Conservation (phyloP, 35 echinoderm and acorn worm genomes). For the Apostichopus californicus region DNA sequence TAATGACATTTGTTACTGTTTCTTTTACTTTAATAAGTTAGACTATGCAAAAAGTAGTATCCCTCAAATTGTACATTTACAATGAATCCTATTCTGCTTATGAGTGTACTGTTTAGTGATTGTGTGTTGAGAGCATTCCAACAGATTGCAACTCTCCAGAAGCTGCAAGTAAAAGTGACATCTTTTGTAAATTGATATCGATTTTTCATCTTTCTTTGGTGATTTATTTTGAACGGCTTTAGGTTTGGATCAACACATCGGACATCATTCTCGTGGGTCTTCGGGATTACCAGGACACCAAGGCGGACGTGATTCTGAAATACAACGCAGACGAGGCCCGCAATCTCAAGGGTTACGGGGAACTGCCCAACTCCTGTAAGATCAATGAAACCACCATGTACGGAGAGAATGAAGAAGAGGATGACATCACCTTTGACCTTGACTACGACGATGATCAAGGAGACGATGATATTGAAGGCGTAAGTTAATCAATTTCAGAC, state of each 20-base stretch:
- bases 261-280: conserved; percentile 96
- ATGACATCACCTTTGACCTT: conserved; percentile 83
- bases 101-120: too few species aligned
- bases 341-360: conserved; percentile 88
- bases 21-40: too few species aligned
- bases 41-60: too few species aligned
- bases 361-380: conserved; percentile 84
- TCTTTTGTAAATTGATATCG: too few species aligned
- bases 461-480: conserved; percentile 64
- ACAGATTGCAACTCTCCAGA: neutral
- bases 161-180: too few species aligned
- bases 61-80: too few species aligned
- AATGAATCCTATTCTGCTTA: too few species aligned
- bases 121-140: too few species aligned
- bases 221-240: neutral
- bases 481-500: neutral
- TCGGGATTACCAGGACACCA: conserved; percentile 95
- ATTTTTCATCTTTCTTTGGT: too few species aligned
- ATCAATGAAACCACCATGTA: conserved; percentile 83
- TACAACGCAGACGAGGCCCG: conserved; percentile 93
- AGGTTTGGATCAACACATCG: conserved; percentile 95
- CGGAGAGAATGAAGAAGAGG: conserved; percentile 81
- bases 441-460: conserved; percentile 62
- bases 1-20: too few species aligned
- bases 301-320: conserved; percentile 95